Percentiles rank a stretch among this genome's conserved stretches.
Conservation (phyloP, 2,797 vertebrate genomes). For the Rhabdomys pumilio region DNA sequence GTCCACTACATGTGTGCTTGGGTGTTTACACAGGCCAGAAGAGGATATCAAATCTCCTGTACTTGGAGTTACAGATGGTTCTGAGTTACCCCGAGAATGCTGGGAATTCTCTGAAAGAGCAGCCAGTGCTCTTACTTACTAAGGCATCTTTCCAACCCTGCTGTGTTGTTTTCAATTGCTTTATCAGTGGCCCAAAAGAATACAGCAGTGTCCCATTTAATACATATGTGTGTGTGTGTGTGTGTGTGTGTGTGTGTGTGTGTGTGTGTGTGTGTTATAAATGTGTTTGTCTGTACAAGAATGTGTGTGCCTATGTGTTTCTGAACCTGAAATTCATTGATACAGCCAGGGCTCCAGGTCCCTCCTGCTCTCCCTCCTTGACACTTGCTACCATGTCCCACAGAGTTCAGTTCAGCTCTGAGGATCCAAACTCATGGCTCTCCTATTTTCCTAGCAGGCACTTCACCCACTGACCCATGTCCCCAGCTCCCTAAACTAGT, state of each 20-base stretch:
- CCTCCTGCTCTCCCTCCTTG: neutral
- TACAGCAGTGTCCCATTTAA: neutral
- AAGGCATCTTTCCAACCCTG: neutral
- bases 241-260: neutral
- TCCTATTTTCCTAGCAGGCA: neutral
- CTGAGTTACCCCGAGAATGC: neutral
- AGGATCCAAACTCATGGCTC: neutral
- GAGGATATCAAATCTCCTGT: neutral
- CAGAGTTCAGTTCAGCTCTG: neutral
- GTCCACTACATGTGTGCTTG: neutral
- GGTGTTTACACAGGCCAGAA: neutral
- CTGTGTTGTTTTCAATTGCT: constrained; percentile 1
- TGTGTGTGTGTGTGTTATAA: neutral
- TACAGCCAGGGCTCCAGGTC: too few relatives aligned
- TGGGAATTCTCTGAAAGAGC: neutral
- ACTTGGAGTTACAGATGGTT: neutral
- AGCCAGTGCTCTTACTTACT: neutral
- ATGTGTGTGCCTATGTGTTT: neutral
- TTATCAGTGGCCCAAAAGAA: constrained; percentile 8
- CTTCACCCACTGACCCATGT: neutral
- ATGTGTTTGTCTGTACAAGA: neutral
- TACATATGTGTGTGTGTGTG: neutral
- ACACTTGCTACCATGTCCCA: neutral
- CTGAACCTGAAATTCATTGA: neutral
- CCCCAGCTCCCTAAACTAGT: neutral